Conservation (phyloP, 1,140 invertebrate species). For the Gonioctena quinquepunctata region DNA sequence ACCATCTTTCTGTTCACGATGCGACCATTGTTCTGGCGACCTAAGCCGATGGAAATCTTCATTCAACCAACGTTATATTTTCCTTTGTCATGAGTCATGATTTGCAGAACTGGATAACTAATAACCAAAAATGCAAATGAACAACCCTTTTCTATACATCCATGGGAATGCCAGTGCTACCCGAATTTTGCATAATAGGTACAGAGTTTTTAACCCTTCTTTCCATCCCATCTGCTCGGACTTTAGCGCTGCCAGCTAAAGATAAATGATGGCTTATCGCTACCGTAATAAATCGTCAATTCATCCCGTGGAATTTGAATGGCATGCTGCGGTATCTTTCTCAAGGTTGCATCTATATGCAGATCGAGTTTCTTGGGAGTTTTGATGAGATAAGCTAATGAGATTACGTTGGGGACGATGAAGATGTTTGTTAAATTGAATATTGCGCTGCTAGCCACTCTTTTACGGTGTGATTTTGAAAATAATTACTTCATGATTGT, state of each 20-base stretch:
- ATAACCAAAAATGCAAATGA: neutral
- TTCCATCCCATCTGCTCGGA: neutral
- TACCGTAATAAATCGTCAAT: neutral
- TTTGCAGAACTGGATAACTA: neutral
- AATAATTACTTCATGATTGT: too few relatives aligned
- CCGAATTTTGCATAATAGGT: neutral
- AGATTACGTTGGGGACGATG: too few relatives aligned
- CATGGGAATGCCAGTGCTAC: neutral
- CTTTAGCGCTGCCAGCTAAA: neutral
- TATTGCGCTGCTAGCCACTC: too few relatives aligned
- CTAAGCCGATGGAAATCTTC: too few relatives aligned
- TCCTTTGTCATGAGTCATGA: neutral
- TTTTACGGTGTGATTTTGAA: too few relatives aligned
- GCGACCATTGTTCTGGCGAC: too few relatives aligned
- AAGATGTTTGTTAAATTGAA: too few relatives aligned
- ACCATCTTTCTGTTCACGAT: too few relatives aligned
- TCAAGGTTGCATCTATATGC: neutral
- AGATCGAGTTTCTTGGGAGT: too few relatives aligned
- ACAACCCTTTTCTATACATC: neutral
- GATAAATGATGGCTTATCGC: neutral
- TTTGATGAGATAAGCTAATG: too few relatives aligned
- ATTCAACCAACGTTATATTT: too few relatives aligned
- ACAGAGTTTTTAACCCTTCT: neutral
- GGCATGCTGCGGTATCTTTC: neutral
- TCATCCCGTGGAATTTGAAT: neutral